A percentile compares a stretch with the other conserved stretches of the same genome.
Conservation (phyloP, 2,797 vertebrate species). For the Forpus xanthops region DNA sequence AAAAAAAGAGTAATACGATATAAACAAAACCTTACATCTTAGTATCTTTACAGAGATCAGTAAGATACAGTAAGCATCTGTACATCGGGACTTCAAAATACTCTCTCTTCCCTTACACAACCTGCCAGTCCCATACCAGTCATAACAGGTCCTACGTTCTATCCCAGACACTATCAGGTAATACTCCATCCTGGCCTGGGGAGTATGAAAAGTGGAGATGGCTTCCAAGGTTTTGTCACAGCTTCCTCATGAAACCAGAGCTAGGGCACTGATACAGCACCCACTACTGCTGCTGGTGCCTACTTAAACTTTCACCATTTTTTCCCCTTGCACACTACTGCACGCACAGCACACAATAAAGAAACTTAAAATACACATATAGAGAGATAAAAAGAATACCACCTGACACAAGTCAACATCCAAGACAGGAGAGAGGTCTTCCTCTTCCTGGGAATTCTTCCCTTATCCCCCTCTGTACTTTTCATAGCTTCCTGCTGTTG, state of each 20-base stretch:
- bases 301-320: background rate
- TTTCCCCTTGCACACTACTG: background rate
- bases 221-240: background rate
- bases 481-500: background rate
- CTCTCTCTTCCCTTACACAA: background rate
- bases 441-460: background rate
- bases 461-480: background rate
- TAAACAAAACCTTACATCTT: background rate
- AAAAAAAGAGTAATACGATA: background rate
- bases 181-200: background rate
- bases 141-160: background rate
- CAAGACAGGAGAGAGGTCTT: background rate
- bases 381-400: background rate
- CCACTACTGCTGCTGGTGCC: background rate
- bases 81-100: background rate
- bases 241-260: background rate
- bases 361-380: background rate
- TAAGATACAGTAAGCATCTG: background rate
- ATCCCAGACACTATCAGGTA: background rate
- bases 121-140: background rate
- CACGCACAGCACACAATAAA: background rate
- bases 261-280: background rate
- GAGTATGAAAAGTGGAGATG: background rate
- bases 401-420: background rate
- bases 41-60: background rate